These are phyloP conservation scores for Plagiodera versicolora DNA, from an alignment of 2,888 invertebrate genomes.

Conservation along the genomic window DNA sequence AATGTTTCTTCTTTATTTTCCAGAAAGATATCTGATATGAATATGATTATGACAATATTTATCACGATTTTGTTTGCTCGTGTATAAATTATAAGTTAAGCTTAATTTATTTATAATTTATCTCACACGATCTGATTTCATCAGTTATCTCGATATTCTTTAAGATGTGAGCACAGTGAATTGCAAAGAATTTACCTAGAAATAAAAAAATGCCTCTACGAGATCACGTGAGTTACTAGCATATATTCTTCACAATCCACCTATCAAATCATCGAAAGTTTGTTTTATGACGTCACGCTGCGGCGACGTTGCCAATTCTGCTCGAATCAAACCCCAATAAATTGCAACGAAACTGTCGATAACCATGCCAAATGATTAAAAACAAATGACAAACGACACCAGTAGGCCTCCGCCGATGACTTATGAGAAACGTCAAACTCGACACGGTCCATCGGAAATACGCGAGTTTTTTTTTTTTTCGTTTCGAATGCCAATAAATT, in stretches of 20 bases:
- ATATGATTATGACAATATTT: conserved; percentile 35
- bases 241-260: neutral
- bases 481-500: conserved; percentile 46
- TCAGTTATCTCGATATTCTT: conserved; percentile 43
- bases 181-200: conserved; percentile 9
- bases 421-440: conserved; percentile 25
- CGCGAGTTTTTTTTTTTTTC: conserved; percentile 46
- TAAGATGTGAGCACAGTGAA: conserved; percentile 36
- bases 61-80: conserved; percentile 34
- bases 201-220: conserved; percentile 26
- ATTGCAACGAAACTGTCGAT: too few relatives aligned
- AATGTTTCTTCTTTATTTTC: conserved; percentile 35
- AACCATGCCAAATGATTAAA: conserved; percentile 31
- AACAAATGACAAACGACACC: conserved; percentile 26
- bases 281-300: too few relatives aligned
- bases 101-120: conserved; percentile 34
- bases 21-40: conserved; percentile 34
- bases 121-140: conserved; percentile 31
- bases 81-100: conserved; percentile 34
- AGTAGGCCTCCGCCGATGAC: conserved; percentile 15
- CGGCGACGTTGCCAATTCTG: too few relatives aligned
- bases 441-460: conserved; percentile 29
- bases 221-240: conserved; percentile 25
- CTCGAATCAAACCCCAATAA: conserved; percentile 1
- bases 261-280: too few relatives aligned